Base-by-base conservation (phyloP, 2,113 vertebrate species). In the Oreochromis tanganicae region DNA sequence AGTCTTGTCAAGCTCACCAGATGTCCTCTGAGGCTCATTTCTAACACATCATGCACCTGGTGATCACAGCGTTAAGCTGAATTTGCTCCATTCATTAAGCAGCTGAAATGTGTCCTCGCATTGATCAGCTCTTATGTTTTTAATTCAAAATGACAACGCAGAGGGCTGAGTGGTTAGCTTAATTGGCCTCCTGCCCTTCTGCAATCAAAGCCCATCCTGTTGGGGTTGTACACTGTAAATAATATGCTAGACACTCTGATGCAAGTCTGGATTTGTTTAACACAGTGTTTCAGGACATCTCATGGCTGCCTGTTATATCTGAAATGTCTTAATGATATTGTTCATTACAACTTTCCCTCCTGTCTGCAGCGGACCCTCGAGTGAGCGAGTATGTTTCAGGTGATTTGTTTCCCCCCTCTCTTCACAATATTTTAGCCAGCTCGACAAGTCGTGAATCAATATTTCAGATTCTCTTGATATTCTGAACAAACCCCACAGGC, bases 371-470 rank as follows among this genome's bases (percentile, higher is more conserved):
- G 88, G 98, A 99, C 94, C 99, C 98, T 57, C 97, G 98, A 93
- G 97, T 99, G 88, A 99, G 97, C 0, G 98, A 99, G 93, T 93
- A 97, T 10, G 96, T 97, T 91, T 97, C 97, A 96, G 97, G 99
- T 99, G 94, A 97, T 96, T 78, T 34, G 4, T 38, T 75, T 68
- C 1, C 12, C 34, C 19, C 19, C 36, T 2, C 13, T 24, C 7
- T 43, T 85, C 13, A 55, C 13, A 38, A 73, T 85, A 11, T 61
- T 80, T 13, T 0, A 73, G 43, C 86, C 91, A 46, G 41, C 38
- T 52, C 1, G 10, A 52, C 17, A 78, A 50, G 27, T n/a, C 17
- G 19, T 48, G 10, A 78, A 78, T 78, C 73, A 50, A 11, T 34
- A 52, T 50, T 78, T 78, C 48, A 78, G 46, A 78, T 78, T 13